phyloP scores from a whole-genome alignment of 2,113 vertebrate species.

The Ascaphus truei region DNA sequence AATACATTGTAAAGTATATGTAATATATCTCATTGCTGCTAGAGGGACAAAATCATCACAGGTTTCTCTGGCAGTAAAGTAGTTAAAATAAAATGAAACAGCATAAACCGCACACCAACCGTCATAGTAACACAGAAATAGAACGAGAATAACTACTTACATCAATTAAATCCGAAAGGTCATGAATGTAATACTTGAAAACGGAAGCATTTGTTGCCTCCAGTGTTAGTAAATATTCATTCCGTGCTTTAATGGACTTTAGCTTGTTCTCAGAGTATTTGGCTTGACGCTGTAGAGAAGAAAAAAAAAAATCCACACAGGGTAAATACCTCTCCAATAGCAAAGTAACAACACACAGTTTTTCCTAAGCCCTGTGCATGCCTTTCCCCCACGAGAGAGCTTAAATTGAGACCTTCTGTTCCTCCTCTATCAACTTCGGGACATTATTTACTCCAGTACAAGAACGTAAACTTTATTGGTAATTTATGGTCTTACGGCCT shows the following conservation, averaged over 20 bases:
- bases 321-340: background rate
- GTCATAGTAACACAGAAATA: no score
- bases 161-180: constrained; percentile 94
- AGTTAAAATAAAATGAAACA: no score
- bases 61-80: no score
- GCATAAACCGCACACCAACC: no score
- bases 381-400: background rate
- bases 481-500: background rate
- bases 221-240: constrained; percentile 95
- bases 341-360: background rate
- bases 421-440: background rate
- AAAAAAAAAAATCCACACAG: no score
- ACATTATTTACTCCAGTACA: background rate
- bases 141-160: constrained; percentile 72
- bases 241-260: constrained; percentile 96
- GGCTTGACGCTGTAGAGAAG: constrained; percentile 84
- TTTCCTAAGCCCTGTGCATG: background rate
- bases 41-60: no score
- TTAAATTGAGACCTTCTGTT: background rate
- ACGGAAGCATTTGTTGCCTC: constrained; percentile 95
- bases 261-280: constrained; percentile 98
- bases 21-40: no score
- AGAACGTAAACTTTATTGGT: background rate
- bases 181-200: constrained; percentile 98
- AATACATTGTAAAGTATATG: no score